Evolutionary conservation across 2,888 invertebrate species (phyloP), one percentile per base, ranked within the genome.

Genomic region (Epirrhoe tristata): DNA sequence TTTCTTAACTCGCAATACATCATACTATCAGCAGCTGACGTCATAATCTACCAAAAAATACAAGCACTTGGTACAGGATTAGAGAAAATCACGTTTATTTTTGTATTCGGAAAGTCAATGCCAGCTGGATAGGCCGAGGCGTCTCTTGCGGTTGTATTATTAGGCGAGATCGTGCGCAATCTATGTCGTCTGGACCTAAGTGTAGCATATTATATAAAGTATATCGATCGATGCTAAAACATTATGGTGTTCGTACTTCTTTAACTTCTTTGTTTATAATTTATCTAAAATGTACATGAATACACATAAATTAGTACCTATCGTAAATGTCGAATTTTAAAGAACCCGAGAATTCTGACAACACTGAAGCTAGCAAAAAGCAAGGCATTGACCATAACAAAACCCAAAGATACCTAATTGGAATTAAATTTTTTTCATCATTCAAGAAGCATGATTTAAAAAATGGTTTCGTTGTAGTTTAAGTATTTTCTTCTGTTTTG

Each of bases 81-180:
- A 85, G 81, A 82, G 80, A 83, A n/a, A 85, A 83, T 84, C 83
- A 79, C 74, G 84, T 88, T 87, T 89, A 90, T 90, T 90, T 89
- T 85, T 77, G 83, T 81, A 78, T 82, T 78, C 80, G 76, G 84
- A 85, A 85, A 89, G 85, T 84, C 86, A 85, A 87, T 83, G 87
- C 83, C 85, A 83, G 76, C 72, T 77, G 79, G 79, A 78, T 77
- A 75, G 74, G 72, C 76, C 74, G 74, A 54, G 69, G 77, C 77
- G 79, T 76, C 80, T 77, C 76, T 82, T 75, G 71, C 72, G 63
- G 74, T 72, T 72, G 77, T 81, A 80, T 82, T 83, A 83, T 75
- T 77, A 76, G 75, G 67, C 63, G 57, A 61, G 70, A 63, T 72
- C 72, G 72, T 71, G 70, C 73, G 72, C 71, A 74, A 74, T 74